These are phyloP conservation scores for Ceratotherium simum DNA, from an alignment of 2,113 vertebrate genomes.

Conservation along the genomic window DNA sequence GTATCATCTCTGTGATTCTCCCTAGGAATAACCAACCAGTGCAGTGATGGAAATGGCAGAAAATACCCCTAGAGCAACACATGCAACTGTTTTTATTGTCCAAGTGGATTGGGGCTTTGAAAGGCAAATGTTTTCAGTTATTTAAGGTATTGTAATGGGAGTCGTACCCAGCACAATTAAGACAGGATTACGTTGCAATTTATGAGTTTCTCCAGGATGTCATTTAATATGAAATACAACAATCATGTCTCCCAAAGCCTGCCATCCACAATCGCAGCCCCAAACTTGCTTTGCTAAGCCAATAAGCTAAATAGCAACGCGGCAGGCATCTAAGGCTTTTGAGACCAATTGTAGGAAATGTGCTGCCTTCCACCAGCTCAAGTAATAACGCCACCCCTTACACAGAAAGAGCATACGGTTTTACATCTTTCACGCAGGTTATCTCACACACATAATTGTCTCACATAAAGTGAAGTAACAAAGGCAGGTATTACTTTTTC, in stretches of 20 bases:
- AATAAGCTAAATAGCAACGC: slow-evolving; percentile 62
- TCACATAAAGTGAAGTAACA: not conserved
- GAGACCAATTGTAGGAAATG: slow-evolving; percentile 43
- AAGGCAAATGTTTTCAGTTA: slow-evolving; percentile 57
- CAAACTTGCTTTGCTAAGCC: slow-evolving; percentile 50
- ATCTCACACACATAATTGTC: not conserved
- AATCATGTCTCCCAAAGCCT: slow-evolving; percentile 60
- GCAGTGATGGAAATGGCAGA: not conserved
- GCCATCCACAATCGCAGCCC: slow-evolving; percentile 34
- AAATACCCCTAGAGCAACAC: slow-evolving; percentile 12
- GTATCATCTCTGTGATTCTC: not conserved
- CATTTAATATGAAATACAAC: slow-evolving; percentile 70
- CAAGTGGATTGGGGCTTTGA: slow-evolving; percentile 33
- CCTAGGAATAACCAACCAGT: not conserved
- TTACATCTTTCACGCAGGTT: not conserved
- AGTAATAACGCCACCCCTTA: not conserved
- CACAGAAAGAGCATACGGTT: not conserved
- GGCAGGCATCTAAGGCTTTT: slow-evolving; percentile 30
- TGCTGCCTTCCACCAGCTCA: slow-evolving; percentile 37
- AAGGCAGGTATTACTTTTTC: slow-evolving; percentile 17
- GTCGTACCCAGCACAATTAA: slow-evolving; percentile 64
- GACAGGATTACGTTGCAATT: slow-evolving; percentile 64
- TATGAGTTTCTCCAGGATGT: slow-evolving; percentile 66
- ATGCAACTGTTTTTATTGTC: slow-evolving; percentile 47
- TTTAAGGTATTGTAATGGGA: slow-evolving; percentile 60